Base-by-base conservation (phyloP, 2,797 vertebrate species). In the Sebastes aleutianus region DNA sequence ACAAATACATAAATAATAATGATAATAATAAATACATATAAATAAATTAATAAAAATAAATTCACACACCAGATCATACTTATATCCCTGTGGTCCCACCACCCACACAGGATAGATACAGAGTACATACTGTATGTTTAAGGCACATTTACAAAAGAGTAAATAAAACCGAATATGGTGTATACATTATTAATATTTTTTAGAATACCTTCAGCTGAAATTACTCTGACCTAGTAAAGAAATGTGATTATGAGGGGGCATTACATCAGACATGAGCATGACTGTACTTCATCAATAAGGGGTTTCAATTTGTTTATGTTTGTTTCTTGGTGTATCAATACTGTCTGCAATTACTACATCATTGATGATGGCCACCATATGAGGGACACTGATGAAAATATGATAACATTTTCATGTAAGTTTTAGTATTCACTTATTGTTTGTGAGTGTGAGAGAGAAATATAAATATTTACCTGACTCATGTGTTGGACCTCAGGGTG, bases 401-500 rank as follows among this genome's bases (percentile, higher is more conserved):
- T 54, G 24, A 18, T 53, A 36, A 36, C 34, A 18, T 9, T 22
- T 29, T 7, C 7, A 31, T 20, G 14, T 7, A 18, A 1, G n/a
- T 29, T 65, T 29, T 8, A 56, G 24, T 24, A 66, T 5, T 39
- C 8, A 58, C 29, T 69, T 59, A 5, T 20, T 50, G 56, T 39
- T 16, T 62, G 57, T 18, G 10, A 22, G 22, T 67, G 62, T 5
- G 14, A 66, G 7, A 57, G 47, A 24, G 3, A 24, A 22, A 61
- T 13, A 18, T 24, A 39, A 66, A 47, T 2, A 64, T 53, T 22
- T 93, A 99, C 98, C 53, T 95, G 96, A 86, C 92, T 96, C 84
- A 97, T 93, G 54, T 87, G 96, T 78, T 97, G 97, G 66, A 99
- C 93, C 79, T 99, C 98, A 0, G 96, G 96, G 79, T 98, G 96